Base-by-base conservation (phyloP, 2,797 vertebrate genomes). In the Tiaroga cobitis region DNA sequence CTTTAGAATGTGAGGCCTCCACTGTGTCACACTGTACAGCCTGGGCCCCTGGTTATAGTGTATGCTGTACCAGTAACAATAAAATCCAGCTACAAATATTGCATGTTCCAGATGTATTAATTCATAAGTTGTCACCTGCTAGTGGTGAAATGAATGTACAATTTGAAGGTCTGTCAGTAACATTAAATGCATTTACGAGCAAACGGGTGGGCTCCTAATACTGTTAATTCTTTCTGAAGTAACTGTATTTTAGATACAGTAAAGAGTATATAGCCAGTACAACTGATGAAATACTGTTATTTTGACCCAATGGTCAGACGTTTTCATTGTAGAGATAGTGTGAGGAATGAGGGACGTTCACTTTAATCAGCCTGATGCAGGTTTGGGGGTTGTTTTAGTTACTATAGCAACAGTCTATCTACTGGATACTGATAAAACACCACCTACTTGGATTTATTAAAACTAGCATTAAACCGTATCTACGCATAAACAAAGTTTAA, bases 371-470 rank as follows among this genome's bases (percentile, higher is more conserved):
- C 15, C 43, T 49, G 26, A 34, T 65, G 78, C 26, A 46, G 77
- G 61, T 80, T 32, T 67, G 41, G 32, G 24, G 54, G 29, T 32
- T 69, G 46, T 81, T 32, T 49, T 49, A 69, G 80, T 81, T 81
- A 54, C 80, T 81, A 70, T 81, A 70, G 67, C 67, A 81, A 70
- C 80, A 13, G 67, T 16, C 32, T 15, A 34, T 37, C 67, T 11
- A 19, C 49, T 29, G 80, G 34, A 41, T 29, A 26, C 9, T 41
- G 34, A 26, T 81, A 59, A 81, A 69, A 54, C n/a, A 68, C 49
- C 65, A 51, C 34, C 67, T 81, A 61, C 61, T 49, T 65, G 18
- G 9, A 65, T 41, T 24, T 29, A 51, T 46, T 29, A 51, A 74
- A 74, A 29, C 41, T 8, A 34, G 81, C 43, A 51, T 43, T 59